These are phyloP conservation scores for Drosophila bunnanda DNA, from an alignment of 2,888 invertebrate species.

Conservation along the genomic window DNA sequence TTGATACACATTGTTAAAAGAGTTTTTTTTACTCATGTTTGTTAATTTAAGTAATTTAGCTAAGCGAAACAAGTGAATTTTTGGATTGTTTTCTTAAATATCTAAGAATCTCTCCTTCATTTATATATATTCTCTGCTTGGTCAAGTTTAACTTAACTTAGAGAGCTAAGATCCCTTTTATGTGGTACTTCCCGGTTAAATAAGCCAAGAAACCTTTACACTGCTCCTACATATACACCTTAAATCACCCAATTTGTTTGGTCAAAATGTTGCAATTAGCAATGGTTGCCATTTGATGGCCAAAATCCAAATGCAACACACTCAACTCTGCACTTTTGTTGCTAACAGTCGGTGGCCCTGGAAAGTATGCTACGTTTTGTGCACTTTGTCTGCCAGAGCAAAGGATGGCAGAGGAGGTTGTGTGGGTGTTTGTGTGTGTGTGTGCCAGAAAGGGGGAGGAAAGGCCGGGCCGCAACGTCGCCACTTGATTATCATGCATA, in stretches of 20 bases:
- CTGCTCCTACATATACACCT: background rate
- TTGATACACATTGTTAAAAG: no score
- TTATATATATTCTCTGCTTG: no score
- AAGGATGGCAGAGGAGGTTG: background rate
- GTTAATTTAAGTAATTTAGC: no score
- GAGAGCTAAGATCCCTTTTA: background rate
- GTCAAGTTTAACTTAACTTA: background rate
- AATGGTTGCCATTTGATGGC: background rate
- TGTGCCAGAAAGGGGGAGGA: background rate
- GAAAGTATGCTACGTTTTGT: conserved; percentile 25
- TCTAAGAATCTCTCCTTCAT: no score
- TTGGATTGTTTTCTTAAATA: no score
- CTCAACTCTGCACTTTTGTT: background rate
- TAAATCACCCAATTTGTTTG: background rate
- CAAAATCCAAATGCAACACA: conserved; percentile 3
- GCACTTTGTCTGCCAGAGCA: conserved; percentile 8
- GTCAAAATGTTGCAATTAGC: conserved; percentile 4
- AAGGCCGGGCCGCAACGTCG: conserved; percentile 21
- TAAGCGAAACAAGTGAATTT: no score
- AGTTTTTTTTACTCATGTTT: no score
- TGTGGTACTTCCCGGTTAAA: background rate
- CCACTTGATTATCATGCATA: conserved; percentile 48
- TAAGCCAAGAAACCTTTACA: background rate
- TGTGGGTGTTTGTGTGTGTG: background rate
- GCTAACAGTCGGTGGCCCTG: background rate